Percentiles rank a stretch among this genome's conserved stretches.
phyloP scores from a whole-genome alignment of 2,797 vertebrate genomes.

The Chrysocyon brachyurus region DNA sequence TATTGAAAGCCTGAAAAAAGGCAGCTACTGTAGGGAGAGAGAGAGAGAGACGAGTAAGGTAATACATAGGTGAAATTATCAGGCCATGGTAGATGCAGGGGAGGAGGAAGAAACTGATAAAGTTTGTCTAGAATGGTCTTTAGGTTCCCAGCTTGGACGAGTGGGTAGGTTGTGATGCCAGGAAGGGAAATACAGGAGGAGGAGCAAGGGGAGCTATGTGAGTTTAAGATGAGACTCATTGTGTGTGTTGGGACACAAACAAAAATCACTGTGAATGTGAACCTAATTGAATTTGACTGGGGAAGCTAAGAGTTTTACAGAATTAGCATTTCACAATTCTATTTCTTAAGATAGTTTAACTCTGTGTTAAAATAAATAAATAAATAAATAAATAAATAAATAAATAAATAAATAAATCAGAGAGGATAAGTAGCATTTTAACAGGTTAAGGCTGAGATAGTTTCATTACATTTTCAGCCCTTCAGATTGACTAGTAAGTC shows the following conservation, averaged over 20 bases:
- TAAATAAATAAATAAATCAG: neutral
- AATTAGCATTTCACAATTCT: neutral
- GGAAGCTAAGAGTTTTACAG: neutral
- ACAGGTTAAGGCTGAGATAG: neutral
- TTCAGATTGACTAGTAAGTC: neutral
- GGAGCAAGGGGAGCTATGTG: neutral
- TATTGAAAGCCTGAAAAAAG: neutral
- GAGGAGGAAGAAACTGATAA: neutral
- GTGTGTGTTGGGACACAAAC: neutral
- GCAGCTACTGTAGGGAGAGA: neutral
- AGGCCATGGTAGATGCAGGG: rapidly evolving
- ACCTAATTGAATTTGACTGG: neutral
- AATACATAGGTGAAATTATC: neutral
- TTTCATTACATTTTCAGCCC: neutral
- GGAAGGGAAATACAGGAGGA: neutral
- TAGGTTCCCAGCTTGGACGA: neutral
- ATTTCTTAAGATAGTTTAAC: slow-evolving; percentile 34
- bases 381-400: neutral
- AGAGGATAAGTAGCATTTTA: neutral
- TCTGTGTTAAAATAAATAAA: neutral
- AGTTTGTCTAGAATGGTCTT: neutral
- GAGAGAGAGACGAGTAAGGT: neutral
- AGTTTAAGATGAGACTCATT: neutral
- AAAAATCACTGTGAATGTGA: neutral
- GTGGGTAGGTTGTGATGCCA: neutral